Conservation (phyloP, 2,888 invertebrate genomes). For the Podabrus alpinus region DNA sequence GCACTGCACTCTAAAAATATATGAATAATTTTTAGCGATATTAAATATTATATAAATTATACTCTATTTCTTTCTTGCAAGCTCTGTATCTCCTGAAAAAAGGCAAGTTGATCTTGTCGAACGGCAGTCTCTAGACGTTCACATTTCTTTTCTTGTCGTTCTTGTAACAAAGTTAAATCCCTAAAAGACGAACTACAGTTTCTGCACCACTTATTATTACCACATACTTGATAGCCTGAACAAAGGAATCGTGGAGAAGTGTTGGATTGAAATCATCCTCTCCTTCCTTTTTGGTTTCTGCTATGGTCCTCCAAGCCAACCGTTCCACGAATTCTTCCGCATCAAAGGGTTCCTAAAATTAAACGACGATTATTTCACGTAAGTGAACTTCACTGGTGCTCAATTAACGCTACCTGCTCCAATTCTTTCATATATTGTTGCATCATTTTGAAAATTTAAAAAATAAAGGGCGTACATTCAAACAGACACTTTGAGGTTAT, state of each 20-base stretch:
- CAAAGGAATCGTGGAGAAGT: slow-evolving; percentile 87
- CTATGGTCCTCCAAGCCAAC: slow-evolving; percentile 91
- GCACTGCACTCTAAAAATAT: slow-evolving; percentile 71
- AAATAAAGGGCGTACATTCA: neutral
- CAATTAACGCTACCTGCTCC: slow-evolving; percentile 67
- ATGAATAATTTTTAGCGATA: neutral
- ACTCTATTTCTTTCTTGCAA: slow-evolving; percentile 83
- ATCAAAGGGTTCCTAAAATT: slow-evolving; percentile 89
- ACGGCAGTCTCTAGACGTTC: slow-evolving; percentile 79
- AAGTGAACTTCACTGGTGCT: slow-evolving; percentile 6
- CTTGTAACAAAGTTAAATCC: slow-evolving; percentile 73
- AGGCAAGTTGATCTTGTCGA: slow-evolving; percentile 83
- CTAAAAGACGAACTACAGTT: slow-evolving; percentile 42
- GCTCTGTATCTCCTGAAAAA: slow-evolving; percentile 78
- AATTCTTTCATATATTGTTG: slow-evolving; percentile 87
- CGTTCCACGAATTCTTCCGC: slow-evolving; percentile 97
- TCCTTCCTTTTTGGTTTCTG: slow-evolving; percentile 67
- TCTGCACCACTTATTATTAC: neutral
- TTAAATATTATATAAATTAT: neutral
- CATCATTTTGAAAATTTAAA: slow-evolving; percentile 64
- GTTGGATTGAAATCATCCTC: slow-evolving; percentile 83
- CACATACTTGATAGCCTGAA: slow-evolving; percentile 83
- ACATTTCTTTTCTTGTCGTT: slow-evolving; percentile 85
- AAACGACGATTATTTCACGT: neutral
- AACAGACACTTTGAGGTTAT: neutral